Evolutionary conservation across 2,113 vertebrate species (phyloP), one percentile per base, ranked within the genome.

Genomic region (Aldabrachelys gigantea): DNA sequence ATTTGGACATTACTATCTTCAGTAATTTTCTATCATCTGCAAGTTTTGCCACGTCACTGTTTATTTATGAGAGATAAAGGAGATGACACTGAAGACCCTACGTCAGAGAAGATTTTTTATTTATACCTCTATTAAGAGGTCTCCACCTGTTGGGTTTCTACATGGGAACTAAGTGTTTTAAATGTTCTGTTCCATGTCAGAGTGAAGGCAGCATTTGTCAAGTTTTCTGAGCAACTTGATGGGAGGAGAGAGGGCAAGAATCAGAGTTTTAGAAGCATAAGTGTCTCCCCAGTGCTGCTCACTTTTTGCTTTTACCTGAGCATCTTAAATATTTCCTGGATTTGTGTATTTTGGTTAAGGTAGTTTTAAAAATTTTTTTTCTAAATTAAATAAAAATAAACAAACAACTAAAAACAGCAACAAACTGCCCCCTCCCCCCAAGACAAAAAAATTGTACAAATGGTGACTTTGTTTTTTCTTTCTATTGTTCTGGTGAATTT

Each of bases 131-230:
- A 75, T 69, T 91, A 92, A n/a, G 17, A 95, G 57, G 81, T 89
- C 93, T 47, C 31, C 93, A 50, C 24, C 69, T 72, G 65, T 94
- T 56, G 59, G n/a, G 87, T 90, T 97, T 96, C 85, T 49, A 52
- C 25, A 56, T 53, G 95, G 92, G 90, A 91, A 95, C 96, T 93
- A 90, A 82, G 81, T 22, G 76, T 91, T 96, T 96, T 95, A 92
- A 88, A 94, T 93, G 84, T 59, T 90, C 27, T 82, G 72, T 88
- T 86, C 49, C 50, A 53, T 95, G 35, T 93, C 57, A 35, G 22
- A 47, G 38, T 91, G 84, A 95, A 97, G 59, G 75, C 49, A 59
- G 31, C 82, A 89, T 96, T 91, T 95, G 92, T 96, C 94, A 91
- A 62, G 47, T 53, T 91, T 95, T 93, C 88, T 93, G 83, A 89